Percentiles rank a stretch among this genome's conserved stretches.
Conservation (phyloP, 2,888 invertebrate species). For the Eumerus sabulonum region DNA sequence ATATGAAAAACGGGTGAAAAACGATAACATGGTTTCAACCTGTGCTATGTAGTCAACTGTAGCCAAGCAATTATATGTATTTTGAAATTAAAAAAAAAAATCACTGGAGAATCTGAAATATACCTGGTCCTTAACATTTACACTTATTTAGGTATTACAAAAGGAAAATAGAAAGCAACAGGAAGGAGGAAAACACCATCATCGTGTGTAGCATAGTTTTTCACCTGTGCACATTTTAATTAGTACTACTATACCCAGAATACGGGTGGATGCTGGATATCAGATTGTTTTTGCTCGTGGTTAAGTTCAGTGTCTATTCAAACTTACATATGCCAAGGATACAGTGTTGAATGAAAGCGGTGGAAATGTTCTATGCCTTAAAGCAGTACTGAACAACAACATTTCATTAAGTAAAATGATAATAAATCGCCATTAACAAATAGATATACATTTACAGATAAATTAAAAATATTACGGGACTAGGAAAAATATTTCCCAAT, state of each 20-base stretch:
- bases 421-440: too few relatives aligned
- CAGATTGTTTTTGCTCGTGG: slow-evolving; percentile 17
- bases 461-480: background rate
- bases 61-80: too few relatives aligned
- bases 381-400: slow-evolving; percentile 31
- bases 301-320: slow-evolving; percentile 40
- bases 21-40: too few relatives aligned
- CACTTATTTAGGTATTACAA: slow-evolving; percentile 43
- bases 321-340: slow-evolving; percentile 47
- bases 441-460: too few relatives aligned
- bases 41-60: too few relatives aligned
- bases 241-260: slow-evolving; percentile 48
- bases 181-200: slow-evolving; percentile 44
- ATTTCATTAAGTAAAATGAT: too few relatives aligned
- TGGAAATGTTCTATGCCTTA: slow-evolving; percentile 25
- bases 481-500: slow-evolving; percentile 4
- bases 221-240: slow-evolving; percentile 67
- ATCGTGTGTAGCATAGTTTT: slow-evolving; percentile 36
- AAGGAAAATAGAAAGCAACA: background rate
- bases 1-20: too few relatives aligned
- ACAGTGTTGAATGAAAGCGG: slow-evolving; percentile 35
- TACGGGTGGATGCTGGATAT: slow-evolving; percentile 42
- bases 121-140: too few relatives aligned
- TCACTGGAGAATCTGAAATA: too few relatives aligned
- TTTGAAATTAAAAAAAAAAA: too few relatives aligned